Evolutionary conservation across 1,140 invertebrate species (phyloP), one percentile per base, ranked within the genome.

Genomic region (Scaptodrosophila lebanonensis): DNA sequence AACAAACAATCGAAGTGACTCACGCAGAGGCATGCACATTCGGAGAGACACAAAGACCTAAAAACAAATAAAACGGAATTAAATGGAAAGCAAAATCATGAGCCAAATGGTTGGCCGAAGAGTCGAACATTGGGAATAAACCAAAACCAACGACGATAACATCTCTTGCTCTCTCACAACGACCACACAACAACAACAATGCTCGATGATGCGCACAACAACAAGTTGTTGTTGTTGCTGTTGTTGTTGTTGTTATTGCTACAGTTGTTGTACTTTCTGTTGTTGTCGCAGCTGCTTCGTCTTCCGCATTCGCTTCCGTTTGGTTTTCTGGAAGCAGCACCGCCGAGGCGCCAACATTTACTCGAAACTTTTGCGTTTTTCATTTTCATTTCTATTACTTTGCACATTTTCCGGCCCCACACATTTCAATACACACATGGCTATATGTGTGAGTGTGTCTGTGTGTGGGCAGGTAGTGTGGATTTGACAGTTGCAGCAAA

Each of bases 301-400:
- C 72, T 76, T 76, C 72, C 72, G 72, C 72, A 54, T 77, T 67
- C 25, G 50, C 64, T 76, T 76, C 72, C 72, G 67, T 76, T 76
- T 70, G 48, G 53, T 4, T 38, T 67, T 66, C 36, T 49, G 17
- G 20, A 29, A 42, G 43, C 49, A 27, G n/a, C n/a, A n/a, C n/a
- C n/a, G n/a, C n/a, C n/a, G n/a, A n/a, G n/a, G n/a, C n/a, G n/a
- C n/a, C n/a, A n/a, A n/a, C n/a, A n/a, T n/a, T n/a, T n/a, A n/a
- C n/a, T n/a, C n/a, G n/a, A n/a, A n/a, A n/a, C n/a, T 29, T 6
- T 33, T 27, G 4, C 11, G 49, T 44, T 6, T n/a, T 30, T 56
- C 40, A 16, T 12, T 25, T 35, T 56, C 47, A 44, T 58, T 63
- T 69, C 29, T 50, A 51, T 58, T 49, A 69, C 50, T 70, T 54